These are phyloP conservation scores for Cosmorhoe ocellata DNA, from an alignment of 2,888 invertebrate species.

Conservation along the genomic window DNA sequence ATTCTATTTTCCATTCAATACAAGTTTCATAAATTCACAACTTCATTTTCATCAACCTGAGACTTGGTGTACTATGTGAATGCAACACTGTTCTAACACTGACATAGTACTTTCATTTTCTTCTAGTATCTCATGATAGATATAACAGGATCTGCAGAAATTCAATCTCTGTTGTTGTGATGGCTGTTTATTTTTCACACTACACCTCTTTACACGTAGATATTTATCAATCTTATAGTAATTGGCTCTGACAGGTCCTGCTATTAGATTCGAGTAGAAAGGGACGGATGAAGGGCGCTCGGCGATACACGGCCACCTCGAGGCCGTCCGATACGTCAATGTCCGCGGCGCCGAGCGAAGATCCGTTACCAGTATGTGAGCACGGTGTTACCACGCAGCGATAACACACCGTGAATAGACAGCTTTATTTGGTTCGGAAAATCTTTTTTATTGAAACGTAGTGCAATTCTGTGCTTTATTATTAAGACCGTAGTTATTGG, in stretches of 20 bases:
- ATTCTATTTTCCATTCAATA: background rate
- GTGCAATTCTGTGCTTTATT: conserved; percentile 17
- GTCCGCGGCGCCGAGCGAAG: conserved; percentile 78
- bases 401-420: conserved; percentile 41
- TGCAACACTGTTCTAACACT: background rate
- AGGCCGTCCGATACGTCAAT: conserved; percentile 76
- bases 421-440: conserved; percentile 36
- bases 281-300: conserved; percentile 62
- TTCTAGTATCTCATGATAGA: conserved; percentile 1
- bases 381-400: conserved; percentile 71
- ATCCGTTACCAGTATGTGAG: conserved; percentile 77
- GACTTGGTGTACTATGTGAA: background rate
- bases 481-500: conserved; percentile 14
- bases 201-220: conserved; percentile 25
- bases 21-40: background rate
- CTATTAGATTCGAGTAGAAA: conserved; percentile 80
- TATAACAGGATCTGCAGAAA: conserved; percentile 1
- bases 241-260: conserved; percentile 80
- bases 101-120: background rate
- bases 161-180: conserved; percentile 1
- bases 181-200: conserved; percentile 14
- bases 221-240: conserved; percentile 44
- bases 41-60: background rate
- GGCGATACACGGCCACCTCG: conserved; percentile 75
- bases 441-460: conserved; percentile 17